Percentiles rank a stretch among this genome's conserved stretches.
Conservation (phyloP, 2,113 vertebrate species). For the Prinia subflava region DNA sequence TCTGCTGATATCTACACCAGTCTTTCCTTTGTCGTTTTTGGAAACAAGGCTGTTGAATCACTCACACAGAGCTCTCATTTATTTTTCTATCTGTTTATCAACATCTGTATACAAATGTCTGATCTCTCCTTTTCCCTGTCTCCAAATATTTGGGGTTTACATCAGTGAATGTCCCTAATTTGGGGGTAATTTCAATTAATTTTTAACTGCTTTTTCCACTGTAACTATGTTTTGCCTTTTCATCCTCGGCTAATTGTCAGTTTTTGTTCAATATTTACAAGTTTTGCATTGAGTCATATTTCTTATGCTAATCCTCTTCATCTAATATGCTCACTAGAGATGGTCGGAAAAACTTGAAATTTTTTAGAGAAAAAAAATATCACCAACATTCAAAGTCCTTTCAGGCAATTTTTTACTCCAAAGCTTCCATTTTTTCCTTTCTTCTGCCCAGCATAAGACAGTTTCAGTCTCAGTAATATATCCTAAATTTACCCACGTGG, state of each 20-base stretch:
- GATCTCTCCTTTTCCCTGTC: background rate
- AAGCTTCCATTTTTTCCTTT: background rate
- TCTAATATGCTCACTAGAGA: slow-evolving; percentile 41
- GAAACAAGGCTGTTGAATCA: background rate
- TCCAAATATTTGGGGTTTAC: slow-evolving; percentile 18
- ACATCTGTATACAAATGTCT: background rate
- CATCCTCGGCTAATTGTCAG: slow-evolving; percentile 47
- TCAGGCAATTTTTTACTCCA: background rate
- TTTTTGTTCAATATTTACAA: slow-evolving; percentile 54
- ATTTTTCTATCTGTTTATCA: slow-evolving; percentile 14
- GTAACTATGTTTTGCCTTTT: slow-evolving; percentile 21
- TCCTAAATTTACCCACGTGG: background rate
- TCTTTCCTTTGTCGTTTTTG: background rate
- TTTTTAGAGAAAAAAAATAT: background rate
- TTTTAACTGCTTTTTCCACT: slow-evolving; percentile 24
- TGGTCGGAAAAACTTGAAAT: background rate
- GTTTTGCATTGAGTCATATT: slow-evolving; percentile 17
- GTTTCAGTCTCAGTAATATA: background rate
- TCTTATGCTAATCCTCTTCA: slow-evolving; percentile 53
- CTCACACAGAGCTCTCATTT: background rate
- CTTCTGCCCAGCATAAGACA: background rate
- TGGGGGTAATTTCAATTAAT: slow-evolving; percentile 21
- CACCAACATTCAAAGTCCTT: background rate
- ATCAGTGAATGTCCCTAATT: slow-evolving; percentile 5
- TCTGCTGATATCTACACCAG: background rate